Base-by-base conservation (phyloP, 1,140 invertebrate species). In the Zaprionus capensis region DNA sequence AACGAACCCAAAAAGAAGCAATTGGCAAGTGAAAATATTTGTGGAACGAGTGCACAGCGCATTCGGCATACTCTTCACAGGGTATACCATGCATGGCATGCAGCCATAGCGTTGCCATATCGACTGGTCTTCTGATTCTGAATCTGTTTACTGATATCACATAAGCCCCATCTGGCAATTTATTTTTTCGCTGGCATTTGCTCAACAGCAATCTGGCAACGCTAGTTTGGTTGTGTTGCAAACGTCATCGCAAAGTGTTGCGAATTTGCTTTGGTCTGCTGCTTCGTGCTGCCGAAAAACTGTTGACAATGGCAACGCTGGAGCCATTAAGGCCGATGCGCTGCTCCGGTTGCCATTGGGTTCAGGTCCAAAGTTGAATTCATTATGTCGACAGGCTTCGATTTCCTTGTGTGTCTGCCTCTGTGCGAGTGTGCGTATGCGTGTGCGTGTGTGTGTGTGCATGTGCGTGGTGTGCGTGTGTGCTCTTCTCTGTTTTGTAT, bases 1-100 rank as follows among this genome's bases (percentile, higher is more conserved):
- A 77, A 63, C 70, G 17, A 34, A 63, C 62, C 62, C 72, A 38
- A 67, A 76, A 78, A 76, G 63, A 76, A 83, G 72, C 81, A 71
- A 83, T 83, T 83, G 71, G 41, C 36, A 62, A 31, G 36, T 26
- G 5, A 41, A 34, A 17, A 4, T 14, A 46, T 17, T 17, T 7
- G 7, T 7, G 5, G 41, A 46, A 3, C 4, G 31, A 34, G n/a
- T n/a, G 41, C 41, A 46, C 41, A 46, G 5, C 20, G 46, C 20
- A 51, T 22, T 22, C 20, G 20, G 17, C 46, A 51, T 51, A 12
- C 46, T 22, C 46, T 51, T 17, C n/a, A 46, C 41, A 46, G 41
- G 7, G n/a, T 9, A 7, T 17, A 46, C n/a, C n/a, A 12, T 38
- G 36, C 36, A 38, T 38, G 31, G 9, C 31, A 34, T 7, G 28